Evolutionary conservation across 2,888 invertebrate genomes (phyloP), one percentile per base, ranked within the genome.

Genomic region (Asteroscopus sphinx): DNA sequence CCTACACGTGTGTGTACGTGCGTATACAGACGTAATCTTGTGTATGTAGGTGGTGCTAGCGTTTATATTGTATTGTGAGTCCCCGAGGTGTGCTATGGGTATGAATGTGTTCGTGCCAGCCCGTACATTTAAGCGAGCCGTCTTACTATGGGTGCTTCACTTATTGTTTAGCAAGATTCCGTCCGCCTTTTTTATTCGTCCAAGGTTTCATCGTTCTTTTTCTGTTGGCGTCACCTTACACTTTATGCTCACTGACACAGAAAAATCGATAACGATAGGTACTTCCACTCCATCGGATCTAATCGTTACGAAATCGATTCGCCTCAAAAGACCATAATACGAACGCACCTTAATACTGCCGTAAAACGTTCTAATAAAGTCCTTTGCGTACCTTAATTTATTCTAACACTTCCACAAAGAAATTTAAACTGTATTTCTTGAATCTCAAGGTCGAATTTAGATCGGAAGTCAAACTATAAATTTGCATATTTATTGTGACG

Each of bases 331-430:
- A 60, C 49, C 49, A 28, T 58, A 44, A 32, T 35, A 40, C 42
- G 28, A 48, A 25, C 13, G 32, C 21, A 60, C 65, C 63, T 33
- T 44, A 51, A 51, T 54, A 57, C 46, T 54, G 35, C 33, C 28
- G 67, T 41, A 58, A 68, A 53, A 47, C 46, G 40, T 32, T 45
- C 54, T 63, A 67, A 60, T 63, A 67, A 46, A 67, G 63, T 37
- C 54, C 26, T 54, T 64, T 52, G 13, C 37, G 36, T 44, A 26
- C 21, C 45, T 48, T 48, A 51, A 58, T 48, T 63, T 51, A 57
- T 58, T 67, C 39, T 11, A 11, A 8, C 6, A 30, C 0, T 9
- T 28, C 8, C 13, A 4, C 39, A 48, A 40, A 6, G 12, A 35
- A 67, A 35, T 30, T 33, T 17, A 15, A 17, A 58, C 67, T 46